These are phyloP conservation scores for Rhingia rostrata DNA, from an alignment of 2,888 invertebrate species.

Conservation along the genomic window DNA sequence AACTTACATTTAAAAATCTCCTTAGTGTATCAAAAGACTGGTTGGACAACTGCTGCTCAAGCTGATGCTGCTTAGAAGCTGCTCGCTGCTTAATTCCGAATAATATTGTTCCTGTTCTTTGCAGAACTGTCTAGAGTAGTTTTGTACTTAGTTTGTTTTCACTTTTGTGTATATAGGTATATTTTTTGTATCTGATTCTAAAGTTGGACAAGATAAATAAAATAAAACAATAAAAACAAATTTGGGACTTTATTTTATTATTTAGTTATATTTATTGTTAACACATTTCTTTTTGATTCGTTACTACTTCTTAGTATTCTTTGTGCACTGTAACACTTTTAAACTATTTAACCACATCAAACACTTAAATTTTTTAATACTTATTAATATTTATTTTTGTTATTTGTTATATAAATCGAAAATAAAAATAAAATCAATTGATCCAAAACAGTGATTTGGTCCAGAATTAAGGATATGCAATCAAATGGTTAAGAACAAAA, in stretches of 20 bases:
- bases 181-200: slow-evolving; percentile 11
- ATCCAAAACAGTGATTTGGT: slow-evolving; percentile 27
- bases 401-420: no score
- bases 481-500: background rate
- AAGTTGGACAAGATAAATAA: slow-evolving; percentile 2
- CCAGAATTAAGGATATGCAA: slow-evolving; percentile 2
- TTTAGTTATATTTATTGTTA: background rate
- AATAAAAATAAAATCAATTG: no score
- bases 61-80: slow-evolving; percentile 26
- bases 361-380: no score
- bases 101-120: slow-evolving; percentile 27
- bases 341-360: no score
- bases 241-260: background rate
- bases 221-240: background rate
- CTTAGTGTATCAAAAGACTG: slow-evolving; percentile 16
- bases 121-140: slow-evolving; percentile 28
- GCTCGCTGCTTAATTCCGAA: slow-evolving; percentile 42
- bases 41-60: slow-evolving; percentile 38
- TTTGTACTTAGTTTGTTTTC: slow-evolving; percentile 16
- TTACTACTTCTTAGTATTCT: slow-evolving; percentile 8
- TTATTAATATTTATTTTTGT: no score
- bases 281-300: background rate
- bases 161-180: slow-evolving; percentile 35
- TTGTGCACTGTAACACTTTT: background rate
- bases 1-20: slow-evolving; percentile 61